Evolutionary conservation across 2,113 vertebrate species (phyloP), one percentile per base, ranked within the genome.

Genomic region (Arvicanthis niloticus): DNA sequence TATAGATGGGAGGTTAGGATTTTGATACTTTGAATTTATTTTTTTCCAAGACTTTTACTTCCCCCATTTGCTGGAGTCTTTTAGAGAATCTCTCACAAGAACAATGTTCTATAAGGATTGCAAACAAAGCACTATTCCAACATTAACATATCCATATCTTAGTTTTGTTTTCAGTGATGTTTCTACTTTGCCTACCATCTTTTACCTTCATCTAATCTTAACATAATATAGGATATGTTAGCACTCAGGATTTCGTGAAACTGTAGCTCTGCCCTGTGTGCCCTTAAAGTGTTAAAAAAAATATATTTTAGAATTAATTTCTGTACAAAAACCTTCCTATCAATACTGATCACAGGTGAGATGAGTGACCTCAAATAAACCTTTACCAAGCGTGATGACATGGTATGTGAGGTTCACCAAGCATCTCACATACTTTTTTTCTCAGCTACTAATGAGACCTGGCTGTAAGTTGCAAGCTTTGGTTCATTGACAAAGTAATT

Each of bases 401-500:
- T 82, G 1, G 21, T 65, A 1, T 60, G 21, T 34, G 82, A 76
- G 82, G 12, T 75, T 21, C 21, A 76, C 7, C 3, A 77, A 26
- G 95, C 97, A 96, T 80, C 31, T 97, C 84, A 51, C 91, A 93
- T 73, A 62, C 24, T 0, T 0, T 95, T 95, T 93, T 11, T 60
- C 58, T 91, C 16, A 26, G 0, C 4, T 92, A 16, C 70, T 95
- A 98, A 96, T 22, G 1, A 82, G 29, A 97, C 4, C 1, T 92
- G 70, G 45, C 67, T 65, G 77, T 93, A 94, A 95, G 56, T 90
- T 94, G 82, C 5, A 93, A 88, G 82, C 53, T 92, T 93, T 95
- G 17, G 37, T 8, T 96, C 89, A 48, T 93, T 22, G 4, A 87
- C 76, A 7, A 97, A 96, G 94, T 93, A 96, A 97, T 95, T 93